These are phyloP conservation scores for Amphilophus citrinellus DNA, from an alignment of 2,113 vertebrate genomes.

Conservation along the genomic window DNA sequence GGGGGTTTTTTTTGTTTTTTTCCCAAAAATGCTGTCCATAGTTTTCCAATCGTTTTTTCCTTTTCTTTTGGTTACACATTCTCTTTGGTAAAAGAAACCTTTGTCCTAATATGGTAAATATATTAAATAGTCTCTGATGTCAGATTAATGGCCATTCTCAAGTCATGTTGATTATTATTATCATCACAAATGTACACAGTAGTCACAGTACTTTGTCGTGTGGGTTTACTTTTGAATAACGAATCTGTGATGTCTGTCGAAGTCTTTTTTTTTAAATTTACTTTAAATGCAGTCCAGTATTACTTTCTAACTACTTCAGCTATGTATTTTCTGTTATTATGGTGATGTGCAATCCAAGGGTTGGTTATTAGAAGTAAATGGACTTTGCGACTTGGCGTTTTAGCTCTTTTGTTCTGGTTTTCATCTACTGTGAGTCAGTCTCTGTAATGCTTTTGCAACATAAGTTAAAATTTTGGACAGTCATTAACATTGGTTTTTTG, in stretches of 20 bases:
- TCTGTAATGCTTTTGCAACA: neutral
- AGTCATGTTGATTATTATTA: neutral
- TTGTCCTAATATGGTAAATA: neutral
- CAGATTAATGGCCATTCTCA: neutral
- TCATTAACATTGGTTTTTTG: conserved; percentile 53
- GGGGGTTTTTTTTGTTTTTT: neutral
- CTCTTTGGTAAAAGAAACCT: neutral
- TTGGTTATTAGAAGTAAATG: conserved; percentile 28
- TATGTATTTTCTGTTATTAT: neutral
- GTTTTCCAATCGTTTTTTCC: neutral
- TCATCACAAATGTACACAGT: neutral
- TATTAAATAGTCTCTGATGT: neutral
- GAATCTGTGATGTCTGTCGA: neutral
- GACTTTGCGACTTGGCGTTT: neutral
- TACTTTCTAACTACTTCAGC: neutral
- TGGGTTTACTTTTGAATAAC: neutral
- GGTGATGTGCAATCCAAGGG: conserved; percentile 81
- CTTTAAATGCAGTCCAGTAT: neutral
- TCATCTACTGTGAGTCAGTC: neutral
- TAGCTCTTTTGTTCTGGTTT: conserved; percentile 59
- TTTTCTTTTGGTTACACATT: neutral
- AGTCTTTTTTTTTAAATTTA: neutral
- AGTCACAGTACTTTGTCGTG: neutral
- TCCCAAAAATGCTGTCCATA: neutral
- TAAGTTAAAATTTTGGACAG: neutral